Percentiles rank a stretch among this genome's conserved stretches.
Conservation (phyloP, 2,888 invertebrate genomes). For the Mylabris sibirica region DNA sequence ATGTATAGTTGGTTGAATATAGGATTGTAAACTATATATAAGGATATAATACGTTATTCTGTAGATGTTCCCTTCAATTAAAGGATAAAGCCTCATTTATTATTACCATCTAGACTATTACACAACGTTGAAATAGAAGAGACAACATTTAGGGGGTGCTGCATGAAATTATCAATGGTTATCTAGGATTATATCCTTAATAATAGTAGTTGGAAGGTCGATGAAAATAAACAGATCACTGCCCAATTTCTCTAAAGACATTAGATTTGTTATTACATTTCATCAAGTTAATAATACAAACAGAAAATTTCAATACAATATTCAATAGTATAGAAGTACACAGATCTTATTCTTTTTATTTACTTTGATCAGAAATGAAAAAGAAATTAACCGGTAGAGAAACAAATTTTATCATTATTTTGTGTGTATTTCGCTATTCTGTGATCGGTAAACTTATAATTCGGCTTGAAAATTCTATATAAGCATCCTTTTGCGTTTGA, state of each 20-base stretch:
- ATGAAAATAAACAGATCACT: neutral
- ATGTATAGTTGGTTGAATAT: neutral
- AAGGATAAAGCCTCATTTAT: constrained; percentile 6
- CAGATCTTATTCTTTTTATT: too few relatives aligned
- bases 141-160: neutral
- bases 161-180: neutral
- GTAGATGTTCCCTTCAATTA: neutral
- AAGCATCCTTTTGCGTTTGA: neutral
- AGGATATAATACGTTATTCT: neutral
- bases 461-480: neutral
- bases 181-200: neutral
- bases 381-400: neutral
- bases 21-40: neutral
- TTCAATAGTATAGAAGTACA: too few relatives aligned
- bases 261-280: too few relatives aligned
- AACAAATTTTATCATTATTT: neutral
- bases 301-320: neutral
- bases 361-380: too few relatives aligned
- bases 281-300: neutral
- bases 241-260: constrained; percentile 2
- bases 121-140: neutral
- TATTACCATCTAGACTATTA: neutral
- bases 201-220: neutral
- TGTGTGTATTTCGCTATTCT: neutral
- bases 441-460: neutral